These are phyloP conservation scores for Lacerta agilis DNA, from an alignment of 2,797 vertebrate genomes.

Conservation along the genomic window DNA sequence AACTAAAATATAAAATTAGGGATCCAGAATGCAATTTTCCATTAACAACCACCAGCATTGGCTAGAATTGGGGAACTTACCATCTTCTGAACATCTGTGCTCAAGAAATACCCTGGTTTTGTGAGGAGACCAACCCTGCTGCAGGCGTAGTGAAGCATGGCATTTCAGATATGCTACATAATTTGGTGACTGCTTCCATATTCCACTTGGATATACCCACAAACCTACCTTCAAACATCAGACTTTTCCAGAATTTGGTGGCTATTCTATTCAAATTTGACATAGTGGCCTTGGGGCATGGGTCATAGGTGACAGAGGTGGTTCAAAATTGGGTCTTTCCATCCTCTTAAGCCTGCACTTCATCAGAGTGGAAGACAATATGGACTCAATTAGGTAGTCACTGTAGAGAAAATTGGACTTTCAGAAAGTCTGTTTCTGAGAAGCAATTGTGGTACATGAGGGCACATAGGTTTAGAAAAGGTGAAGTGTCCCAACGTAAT, in stretches of 20 bases:
- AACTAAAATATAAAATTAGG: too few relatives aligned
- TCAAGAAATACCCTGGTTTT: neutral
- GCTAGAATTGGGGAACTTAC: neutral
- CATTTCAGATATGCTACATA: neutral
- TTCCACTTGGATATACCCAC: too few relatives aligned
- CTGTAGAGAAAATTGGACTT: slow-evolving; percentile 1
- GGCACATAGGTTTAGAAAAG: neutral
- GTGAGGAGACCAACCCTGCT: neutral
- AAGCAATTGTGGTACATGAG: neutral
- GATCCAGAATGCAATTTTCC: too few relatives aligned
- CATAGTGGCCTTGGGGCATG: too few relatives aligned
- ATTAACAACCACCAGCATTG: neutral
- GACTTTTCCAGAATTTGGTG: neutral
- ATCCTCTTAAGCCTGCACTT: neutral
- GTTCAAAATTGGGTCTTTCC: neutral
- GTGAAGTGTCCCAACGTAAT: neutral
- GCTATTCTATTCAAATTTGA: neutral
- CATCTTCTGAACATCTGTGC: neutral
- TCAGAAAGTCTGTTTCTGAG: neutral
- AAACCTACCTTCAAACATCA: neutral
- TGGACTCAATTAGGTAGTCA: slow-evolving; percentile 7
- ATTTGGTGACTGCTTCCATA: neutral
- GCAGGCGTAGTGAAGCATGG: neutral
- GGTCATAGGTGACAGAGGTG: neutral
- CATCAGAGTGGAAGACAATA: neutral